Conservation (phyloP, 1,140 invertebrate species). For the Leptinotarsa lineolata region DNA sequence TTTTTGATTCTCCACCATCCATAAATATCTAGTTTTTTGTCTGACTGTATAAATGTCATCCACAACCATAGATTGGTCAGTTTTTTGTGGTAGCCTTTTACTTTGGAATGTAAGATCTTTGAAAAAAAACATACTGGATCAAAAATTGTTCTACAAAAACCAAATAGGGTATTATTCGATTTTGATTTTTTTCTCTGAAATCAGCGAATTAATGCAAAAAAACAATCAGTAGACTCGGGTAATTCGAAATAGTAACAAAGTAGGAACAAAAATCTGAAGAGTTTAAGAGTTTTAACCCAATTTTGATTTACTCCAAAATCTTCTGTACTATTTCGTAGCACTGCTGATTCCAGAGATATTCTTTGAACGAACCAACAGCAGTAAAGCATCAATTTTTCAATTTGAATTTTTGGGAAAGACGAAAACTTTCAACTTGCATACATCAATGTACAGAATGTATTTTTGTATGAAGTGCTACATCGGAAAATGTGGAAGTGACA, state of each 20-base stretch:
- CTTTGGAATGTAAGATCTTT: conserved; percentile 33
- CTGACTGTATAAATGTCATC: conserved; percentile 1
- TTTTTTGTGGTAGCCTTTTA: conserved; percentile 22
- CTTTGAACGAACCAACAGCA: conserved; percentile 40
- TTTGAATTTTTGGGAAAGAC: conserved; percentile 38
- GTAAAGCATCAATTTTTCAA: conserved; percentile 41
- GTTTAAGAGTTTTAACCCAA: no score
- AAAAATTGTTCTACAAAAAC: background rate
- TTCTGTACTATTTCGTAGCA: background rate
- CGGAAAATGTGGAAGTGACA: no score
- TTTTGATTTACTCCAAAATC: no score
- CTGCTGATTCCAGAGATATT: background rate
- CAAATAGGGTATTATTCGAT: background rate
- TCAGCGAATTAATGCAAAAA: background rate
- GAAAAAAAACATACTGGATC: conserved; percentile 8
- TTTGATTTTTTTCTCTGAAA: background rate
- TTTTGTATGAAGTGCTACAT: no score
- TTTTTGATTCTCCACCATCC: background rate
- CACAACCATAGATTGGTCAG: conserved; percentile 15
- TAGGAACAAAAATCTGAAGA: no score
- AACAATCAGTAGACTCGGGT: no score
- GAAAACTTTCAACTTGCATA: conserved; percentile 49
- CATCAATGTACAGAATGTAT: conserved; percentile 47
- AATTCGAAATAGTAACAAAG: no score
- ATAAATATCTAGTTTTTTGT: conserved; percentile 18